These are phyloP conservation scores for Sminthurinus signatus DNA, from an alignment of 1,140 invertebrate genomes.

Conservation along the genomic window DNA sequence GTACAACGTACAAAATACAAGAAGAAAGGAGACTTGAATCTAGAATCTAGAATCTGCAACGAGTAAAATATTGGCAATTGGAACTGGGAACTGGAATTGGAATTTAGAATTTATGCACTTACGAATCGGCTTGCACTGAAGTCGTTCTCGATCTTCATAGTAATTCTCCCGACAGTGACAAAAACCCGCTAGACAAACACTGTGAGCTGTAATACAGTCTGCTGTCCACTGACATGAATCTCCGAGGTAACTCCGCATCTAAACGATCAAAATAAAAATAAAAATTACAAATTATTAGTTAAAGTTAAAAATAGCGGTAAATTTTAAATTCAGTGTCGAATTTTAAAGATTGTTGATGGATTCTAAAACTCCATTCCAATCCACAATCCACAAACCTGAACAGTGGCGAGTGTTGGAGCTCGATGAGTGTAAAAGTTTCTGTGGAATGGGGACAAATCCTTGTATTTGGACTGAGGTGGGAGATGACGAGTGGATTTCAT, in stretches of 20 bases:
- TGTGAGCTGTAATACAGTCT: constrained; percentile 65
- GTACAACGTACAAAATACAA: too few species aligned
- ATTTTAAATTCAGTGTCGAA: too few species aligned
- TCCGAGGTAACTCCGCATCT: constrained; percentile 63
- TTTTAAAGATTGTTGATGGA: too few species aligned
- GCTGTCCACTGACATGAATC: constrained; percentile 64
- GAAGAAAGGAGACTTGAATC: too few species aligned
- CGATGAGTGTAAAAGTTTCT: constrained; percentile 51
- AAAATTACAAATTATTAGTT: too few species aligned
- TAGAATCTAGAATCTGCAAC: too few species aligned
- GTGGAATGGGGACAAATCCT: constrained; percentile 49
- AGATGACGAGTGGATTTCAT: constrained; percentile 73
- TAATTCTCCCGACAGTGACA: constrained; percentile 49
- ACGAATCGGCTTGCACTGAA: constrained; percentile 33
- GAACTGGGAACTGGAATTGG: too few species aligned
- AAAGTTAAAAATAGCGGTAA: too few species aligned
- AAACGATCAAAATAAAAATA: constrained; percentile 44
- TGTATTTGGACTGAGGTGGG: constrained; percentile 46
- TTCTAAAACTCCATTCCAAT: too few species aligned
- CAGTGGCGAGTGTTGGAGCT: constrained; percentile 59
- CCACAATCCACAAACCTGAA: constrained; percentile 42
- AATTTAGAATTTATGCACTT: constrained; percentile 17
- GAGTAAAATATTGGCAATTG: too few species aligned
- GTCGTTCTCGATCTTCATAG: constrained; percentile 28
- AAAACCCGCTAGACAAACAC: constrained; percentile 60